These are phyloP conservation scores for Colistium nudipinnis DNA, from an alignment of 2,113 vertebrate genomes.

Conservation along the genomic window DNA sequence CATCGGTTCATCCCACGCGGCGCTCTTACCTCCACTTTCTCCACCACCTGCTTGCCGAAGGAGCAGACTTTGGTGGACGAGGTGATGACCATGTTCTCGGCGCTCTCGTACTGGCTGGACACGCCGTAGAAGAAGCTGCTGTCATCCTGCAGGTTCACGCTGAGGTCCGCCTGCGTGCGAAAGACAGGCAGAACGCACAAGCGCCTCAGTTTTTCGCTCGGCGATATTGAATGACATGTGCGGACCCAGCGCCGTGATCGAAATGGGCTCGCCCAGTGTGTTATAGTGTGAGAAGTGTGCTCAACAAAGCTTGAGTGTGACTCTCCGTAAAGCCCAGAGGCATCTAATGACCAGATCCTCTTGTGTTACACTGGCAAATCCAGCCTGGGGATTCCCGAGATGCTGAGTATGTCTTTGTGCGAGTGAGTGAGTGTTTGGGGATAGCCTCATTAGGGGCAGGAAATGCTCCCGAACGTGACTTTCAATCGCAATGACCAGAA, in stretches of 20 bases:
- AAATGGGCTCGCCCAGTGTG: too few relatives aligned
- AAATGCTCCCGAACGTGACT: too few relatives aligned
- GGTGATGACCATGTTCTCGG: conserved; percentile 95
- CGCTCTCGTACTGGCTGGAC: conserved; percentile 95
- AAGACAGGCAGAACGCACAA: not conserved
- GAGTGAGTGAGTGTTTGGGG: not conserved
- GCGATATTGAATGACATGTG: too few relatives aligned
- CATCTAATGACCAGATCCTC: conserved; percentile 32
- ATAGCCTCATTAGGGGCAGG: too few relatives aligned
- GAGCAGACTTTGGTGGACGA: conserved; percentile 98
- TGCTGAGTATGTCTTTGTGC: conserved; percentile 1
- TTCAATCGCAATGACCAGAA: not conserved
- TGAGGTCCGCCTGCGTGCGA: conserved; percentile 88
- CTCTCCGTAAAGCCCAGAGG: conserved; percentile 55
- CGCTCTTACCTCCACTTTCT: conserved; percentile 97
- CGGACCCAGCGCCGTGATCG: too few relatives aligned
- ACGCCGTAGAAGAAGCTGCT: conserved; percentile 93
- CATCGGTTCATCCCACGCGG: too few relatives aligned
- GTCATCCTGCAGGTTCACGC: conserved; percentile 91
- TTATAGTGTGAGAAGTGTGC: too few relatives aligned
- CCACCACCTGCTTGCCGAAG: conserved; percentile 97
- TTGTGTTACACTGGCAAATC: conserved; percentile 42
- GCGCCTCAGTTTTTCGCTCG: too few relatives aligned
- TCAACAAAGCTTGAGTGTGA: conserved; percentile 48
- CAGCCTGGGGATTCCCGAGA: conserved; percentile 56